Evolutionary conservation across 1,140 invertebrate species (phyloP), one percentile per base, ranked within the genome.

Genomic region (Trichonephila inaurata): DNA sequence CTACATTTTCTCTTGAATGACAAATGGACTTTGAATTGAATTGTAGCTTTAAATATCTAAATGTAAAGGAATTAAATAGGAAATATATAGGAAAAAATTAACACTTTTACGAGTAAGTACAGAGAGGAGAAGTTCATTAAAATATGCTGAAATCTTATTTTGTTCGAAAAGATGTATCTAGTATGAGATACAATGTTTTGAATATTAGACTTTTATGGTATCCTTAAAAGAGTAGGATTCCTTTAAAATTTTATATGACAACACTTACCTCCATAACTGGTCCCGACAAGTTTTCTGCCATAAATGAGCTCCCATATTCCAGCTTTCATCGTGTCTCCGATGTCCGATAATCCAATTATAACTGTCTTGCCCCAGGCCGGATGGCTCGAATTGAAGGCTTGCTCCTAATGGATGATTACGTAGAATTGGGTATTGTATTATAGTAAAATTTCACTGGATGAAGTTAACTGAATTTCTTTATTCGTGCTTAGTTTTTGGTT

Each of bases 291-390:
- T 97, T 95, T 98, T 98, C 96, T 99, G 99, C 95, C 95, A 97
- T 4, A 96, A 98, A 95, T 98, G 98, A 96, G 99, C 96, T 98
- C 99, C 98, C 98, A 99, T 2, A 97, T 97, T 62, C 98, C 97
- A 51, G 98, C 98, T 28, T 98, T 99, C n/a, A 99, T 98, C 21
- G 99, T 99, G 93, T n/a, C 90, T 24, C 90, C 90, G 1, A 58
- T 66, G 21, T 92, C 58, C 8, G 98, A 98, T 1, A 99, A 99
- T 44, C 99, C 99, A 94, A 99, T 98, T 95, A 99, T 98, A 1
- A 98, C 97, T 14, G 98, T 99, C 28, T 97, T 97, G 33, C 99
- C 99, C 99, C 99, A 99, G 5, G 99, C 99, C 96, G 99, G 99
- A 95, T 99, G 99, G 95, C 98, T 98, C 0, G 90, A 83, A 16